These are phyloP conservation scores for Ceratoteleas bidentatus DNA, from an alignment of 1,140 invertebrate genomes.

Conservation along the genomic window DNA sequence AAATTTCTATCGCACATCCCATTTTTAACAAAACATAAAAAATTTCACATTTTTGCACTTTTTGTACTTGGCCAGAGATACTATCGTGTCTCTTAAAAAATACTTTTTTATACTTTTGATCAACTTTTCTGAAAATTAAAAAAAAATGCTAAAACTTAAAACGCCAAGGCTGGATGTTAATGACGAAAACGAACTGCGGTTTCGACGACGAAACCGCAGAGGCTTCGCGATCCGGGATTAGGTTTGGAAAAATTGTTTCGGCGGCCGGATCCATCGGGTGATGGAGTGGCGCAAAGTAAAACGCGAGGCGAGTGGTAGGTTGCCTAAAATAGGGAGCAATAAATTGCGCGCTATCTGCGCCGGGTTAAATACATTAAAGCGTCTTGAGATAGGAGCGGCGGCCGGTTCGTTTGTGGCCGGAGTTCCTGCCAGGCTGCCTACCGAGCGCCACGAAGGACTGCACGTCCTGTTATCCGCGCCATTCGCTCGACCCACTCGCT, in stretches of 20 bases:
- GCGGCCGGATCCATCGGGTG: constrained; percentile 1
- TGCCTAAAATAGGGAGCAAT: constrained; percentile 80
- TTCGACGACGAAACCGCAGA: too few species aligned
- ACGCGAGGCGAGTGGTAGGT: constrained; percentile 53
- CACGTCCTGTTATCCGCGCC: constrained; percentile 73
- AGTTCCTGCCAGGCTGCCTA: constrained; percentile 73
- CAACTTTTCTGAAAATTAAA: too few species aligned
- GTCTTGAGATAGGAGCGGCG: constrained; percentile 77
- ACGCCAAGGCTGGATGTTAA: too few species aligned
- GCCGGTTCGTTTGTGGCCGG: constrained; percentile 77
- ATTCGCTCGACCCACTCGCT: constrained; percentile 60
- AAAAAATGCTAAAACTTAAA: too few species aligned
- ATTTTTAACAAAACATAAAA: too few species aligned
- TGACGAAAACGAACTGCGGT: too few species aligned
- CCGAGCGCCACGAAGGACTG: constrained; percentile 73
- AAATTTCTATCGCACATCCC: too few species aligned
- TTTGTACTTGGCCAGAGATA: too few species aligned
- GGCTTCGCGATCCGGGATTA: too few species aligned
- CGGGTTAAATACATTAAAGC: constrained; percentile 81
- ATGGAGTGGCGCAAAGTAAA: constrained; percentile 33
- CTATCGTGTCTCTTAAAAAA: too few species aligned
- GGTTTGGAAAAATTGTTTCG: background rate
- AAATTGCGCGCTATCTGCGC: constrained; percentile 79
- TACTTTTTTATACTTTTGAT: too few species aligned
- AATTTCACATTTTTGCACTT: too few species aligned